phyloP scores from a whole-genome alignment of 2,113 vertebrate species.

The Meleagris gallopavo region DNA sequence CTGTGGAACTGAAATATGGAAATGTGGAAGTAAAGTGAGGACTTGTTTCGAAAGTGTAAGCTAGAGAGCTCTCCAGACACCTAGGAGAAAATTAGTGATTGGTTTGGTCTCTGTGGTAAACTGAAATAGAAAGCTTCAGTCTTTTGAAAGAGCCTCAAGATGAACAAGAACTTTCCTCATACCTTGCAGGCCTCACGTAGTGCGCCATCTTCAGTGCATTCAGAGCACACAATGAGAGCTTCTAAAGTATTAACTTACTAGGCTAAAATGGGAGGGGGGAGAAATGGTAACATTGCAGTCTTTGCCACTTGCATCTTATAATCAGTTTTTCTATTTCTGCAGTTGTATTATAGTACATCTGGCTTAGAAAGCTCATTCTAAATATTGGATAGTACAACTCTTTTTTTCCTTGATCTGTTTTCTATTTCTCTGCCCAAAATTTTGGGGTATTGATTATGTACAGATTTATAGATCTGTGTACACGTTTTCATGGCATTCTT shows the following conservation, averaged over 20 bases:
- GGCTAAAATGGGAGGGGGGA: not conserved
- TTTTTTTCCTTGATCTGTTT: not conserved
- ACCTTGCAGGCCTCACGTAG: not conserved
- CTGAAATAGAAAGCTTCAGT: not conserved
- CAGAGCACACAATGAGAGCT: not conserved
- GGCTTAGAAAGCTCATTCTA: not conserved
- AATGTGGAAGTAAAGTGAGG: not conserved
- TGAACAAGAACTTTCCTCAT: not conserved
- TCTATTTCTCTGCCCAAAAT: not conserved
- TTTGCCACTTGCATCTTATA: not conserved
- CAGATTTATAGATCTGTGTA: not conserved
- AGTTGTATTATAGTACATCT: rapidly evolving
- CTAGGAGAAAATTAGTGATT: not conserved
- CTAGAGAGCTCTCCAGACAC: not conserved
- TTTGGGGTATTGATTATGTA: not conserved
- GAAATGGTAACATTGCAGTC: not conserved
- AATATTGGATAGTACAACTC: not conserved
- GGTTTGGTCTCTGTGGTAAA: not conserved
- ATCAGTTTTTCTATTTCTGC: not conserved
- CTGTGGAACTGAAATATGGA: not conserved
- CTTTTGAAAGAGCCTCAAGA: not conserved
- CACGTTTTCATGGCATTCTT: not conserved
- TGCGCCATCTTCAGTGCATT: not conserved
- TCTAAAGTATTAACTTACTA: not conserved
- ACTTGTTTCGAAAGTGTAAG: not conserved